phyloP scores from a whole-genome alignment of 2,888 invertebrate species.

The Melanotus villosus region DNA sequence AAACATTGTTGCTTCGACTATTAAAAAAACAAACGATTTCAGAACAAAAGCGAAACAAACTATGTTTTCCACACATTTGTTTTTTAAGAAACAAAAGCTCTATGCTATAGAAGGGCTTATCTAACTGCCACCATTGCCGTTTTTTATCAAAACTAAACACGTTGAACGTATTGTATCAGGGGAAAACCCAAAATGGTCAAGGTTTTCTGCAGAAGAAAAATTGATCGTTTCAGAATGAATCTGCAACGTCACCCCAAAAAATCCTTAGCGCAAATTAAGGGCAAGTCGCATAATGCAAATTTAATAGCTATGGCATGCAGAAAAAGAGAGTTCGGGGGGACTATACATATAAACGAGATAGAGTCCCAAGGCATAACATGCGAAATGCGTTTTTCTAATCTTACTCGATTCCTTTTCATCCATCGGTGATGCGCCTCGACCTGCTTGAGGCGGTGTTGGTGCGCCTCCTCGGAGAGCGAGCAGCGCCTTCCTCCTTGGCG shows the following conservation, averaged over 20 bases:
- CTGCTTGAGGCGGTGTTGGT: slow-evolving; percentile 74
- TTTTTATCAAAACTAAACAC: too few relatives aligned
- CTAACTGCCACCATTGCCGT: too few relatives aligned
- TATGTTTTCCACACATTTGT: too few relatives aligned
- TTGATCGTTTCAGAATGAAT: too few relatives aligned
- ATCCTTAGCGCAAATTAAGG: not conserved
- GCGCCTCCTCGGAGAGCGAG: slow-evolving; percentile 79
- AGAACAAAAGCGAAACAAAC: too few relatives aligned
- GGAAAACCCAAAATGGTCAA: too few relatives aligned
- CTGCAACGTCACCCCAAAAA: slow-evolving; percentile 10
- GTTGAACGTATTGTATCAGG: too few relatives aligned
- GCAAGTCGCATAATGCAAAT: not conserved
- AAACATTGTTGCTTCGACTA: too few relatives aligned
- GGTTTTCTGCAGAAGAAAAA: too few relatives aligned
- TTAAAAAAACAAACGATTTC: too few relatives aligned
- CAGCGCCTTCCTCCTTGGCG: slow-evolving; percentile 73
- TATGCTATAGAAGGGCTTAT: too few relatives aligned
- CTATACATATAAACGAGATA: not conserved
- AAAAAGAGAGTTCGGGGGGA: not conserved
- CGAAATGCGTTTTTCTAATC: slow-evolving; percentile 47
- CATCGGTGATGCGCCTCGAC: slow-evolving; percentile 80
- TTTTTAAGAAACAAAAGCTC: too few relatives aligned
- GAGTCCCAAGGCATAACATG: slow-evolving; percentile 22
- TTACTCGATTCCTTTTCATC: slow-evolving; percentile 91
- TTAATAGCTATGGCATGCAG: slow-evolving; percentile 8